Conservation (phyloP, 1,140 invertebrate genomes). For the Bursaphelenchus mucronatus region DNA sequence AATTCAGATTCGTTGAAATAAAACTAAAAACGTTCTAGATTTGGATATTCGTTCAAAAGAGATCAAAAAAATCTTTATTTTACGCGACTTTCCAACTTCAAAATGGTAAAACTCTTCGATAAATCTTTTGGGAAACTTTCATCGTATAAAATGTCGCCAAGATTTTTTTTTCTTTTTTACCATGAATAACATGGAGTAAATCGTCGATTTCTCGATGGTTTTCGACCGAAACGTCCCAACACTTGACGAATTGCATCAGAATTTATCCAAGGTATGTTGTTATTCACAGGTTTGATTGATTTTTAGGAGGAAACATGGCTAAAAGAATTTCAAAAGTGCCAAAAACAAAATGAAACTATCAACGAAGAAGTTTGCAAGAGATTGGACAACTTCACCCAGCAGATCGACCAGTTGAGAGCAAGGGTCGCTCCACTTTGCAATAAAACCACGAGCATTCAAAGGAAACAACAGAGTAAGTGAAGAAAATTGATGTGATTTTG, state of each 20-base stretch:
- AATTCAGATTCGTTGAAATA: too few species aligned
- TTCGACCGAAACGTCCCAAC: not conserved
- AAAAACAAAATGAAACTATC: conserved; percentile 36
- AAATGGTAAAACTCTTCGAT: too few species aligned
- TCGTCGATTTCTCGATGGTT: not conserved
- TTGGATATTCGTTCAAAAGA: too few species aligned
- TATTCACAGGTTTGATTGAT: not conserved
- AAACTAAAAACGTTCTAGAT: too few species aligned
- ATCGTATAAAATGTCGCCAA: too few species aligned
- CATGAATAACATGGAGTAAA: too few species aligned
- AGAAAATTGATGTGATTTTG: not conserved
- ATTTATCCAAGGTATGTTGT: conserved; percentile 13
- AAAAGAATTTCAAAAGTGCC: conserved; percentile 37
- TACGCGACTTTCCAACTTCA: too few species aligned
- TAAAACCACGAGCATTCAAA: conserved; percentile 50
- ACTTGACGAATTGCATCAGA: conserved; percentile 27
- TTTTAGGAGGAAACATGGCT: conserved; percentile 58
- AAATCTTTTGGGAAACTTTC: too few species aligned
- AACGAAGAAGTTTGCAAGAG: conserved; percentile 35
- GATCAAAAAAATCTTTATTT: too few species aligned
- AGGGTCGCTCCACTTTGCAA: conserved; percentile 49
- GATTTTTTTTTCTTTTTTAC: too few species aligned
- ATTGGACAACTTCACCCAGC: conserved; percentile 47
- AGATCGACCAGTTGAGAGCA: conserved; percentile 41
- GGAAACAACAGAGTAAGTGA: conserved; percentile 55